phyloP scores from a whole-genome alignment of 2,888 invertebrate genomes.

The Chymomyza procnemis region DNA sequence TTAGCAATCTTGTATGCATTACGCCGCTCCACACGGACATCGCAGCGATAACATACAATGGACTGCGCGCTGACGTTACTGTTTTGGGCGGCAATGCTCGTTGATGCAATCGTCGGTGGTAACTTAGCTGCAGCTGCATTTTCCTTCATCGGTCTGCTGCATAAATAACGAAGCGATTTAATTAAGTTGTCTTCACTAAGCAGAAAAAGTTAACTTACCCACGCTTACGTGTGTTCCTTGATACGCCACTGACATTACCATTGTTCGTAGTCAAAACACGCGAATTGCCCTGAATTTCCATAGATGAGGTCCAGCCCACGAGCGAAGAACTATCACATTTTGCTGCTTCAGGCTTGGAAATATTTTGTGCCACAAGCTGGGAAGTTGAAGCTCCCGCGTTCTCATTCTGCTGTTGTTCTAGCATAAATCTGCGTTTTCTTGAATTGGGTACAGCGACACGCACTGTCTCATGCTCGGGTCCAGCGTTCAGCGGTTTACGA shows the following conservation, averaged over 20 bases:
- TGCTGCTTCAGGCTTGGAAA: slow-evolving; percentile 82
- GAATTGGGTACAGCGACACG: slow-evolving; percentile 81
- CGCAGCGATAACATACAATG: not conserved
- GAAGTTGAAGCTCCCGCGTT: slow-evolving; percentile 17
- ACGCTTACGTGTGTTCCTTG: slow-evolving; percentile 7
- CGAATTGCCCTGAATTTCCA: slow-evolving; percentile 75
- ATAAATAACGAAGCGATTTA: not conserved
- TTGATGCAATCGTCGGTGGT: not conserved
- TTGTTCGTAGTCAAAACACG: slow-evolving; percentile 55
- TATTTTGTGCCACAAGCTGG: slow-evolving; percentile 62
- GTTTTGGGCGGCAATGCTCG: not conserved
- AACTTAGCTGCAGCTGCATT: not conserved
- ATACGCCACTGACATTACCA: slow-evolving; percentile 29
- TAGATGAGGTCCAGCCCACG: slow-evolving; percentile 76
- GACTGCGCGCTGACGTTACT: not conserved
- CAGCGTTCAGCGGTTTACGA: slow-evolving; percentile 87
- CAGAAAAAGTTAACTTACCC: slow-evolving; percentile 32
- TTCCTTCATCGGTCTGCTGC: slow-evolving; percentile 1
- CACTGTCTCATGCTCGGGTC: slow-evolving; percentile 88
- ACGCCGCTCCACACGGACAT: not conserved
- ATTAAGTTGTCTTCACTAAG: no score
- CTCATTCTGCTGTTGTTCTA: not conserved
- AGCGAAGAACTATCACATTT: slow-evolving; percentile 81
- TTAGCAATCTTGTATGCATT: not conserved
- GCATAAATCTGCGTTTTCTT: slow-evolving; percentile 38